Conservation (phyloP, 2,888 invertebrate species). For the Spilosoma lubricipeda region DNA sequence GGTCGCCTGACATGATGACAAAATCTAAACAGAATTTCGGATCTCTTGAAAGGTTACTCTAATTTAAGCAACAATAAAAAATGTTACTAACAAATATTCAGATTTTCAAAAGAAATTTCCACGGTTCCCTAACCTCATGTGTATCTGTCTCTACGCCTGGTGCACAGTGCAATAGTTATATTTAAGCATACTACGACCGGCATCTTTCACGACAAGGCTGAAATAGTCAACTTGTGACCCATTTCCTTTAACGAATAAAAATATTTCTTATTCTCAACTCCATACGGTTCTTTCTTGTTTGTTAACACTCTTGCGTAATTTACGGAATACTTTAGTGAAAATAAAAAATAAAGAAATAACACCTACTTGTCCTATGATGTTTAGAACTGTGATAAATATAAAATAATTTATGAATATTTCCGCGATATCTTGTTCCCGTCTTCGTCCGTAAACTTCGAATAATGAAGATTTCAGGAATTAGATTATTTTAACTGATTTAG, state of each 20-base stretch:
- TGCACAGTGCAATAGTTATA: slow-evolving; percentile 80
- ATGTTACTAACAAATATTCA: background rate
- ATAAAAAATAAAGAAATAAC: slow-evolving; percentile 1
- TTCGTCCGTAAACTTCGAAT: background rate
- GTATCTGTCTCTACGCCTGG: slow-evolving; percentile 43
- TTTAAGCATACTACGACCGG: slow-evolving; percentile 74
- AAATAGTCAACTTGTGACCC: slow-evolving; percentile 81
- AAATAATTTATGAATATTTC: background rate
- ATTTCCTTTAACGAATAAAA: slow-evolving; percentile 65
- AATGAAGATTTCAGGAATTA: background rate
- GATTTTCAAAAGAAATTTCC: background rate
- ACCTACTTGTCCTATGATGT: background rate
- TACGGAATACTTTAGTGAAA: slow-evolving; percentile 36
- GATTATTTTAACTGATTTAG: background rate
- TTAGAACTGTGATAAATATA: background rate
- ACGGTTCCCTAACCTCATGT: slow-evolving; percentile 31
- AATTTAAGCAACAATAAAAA: background rate
- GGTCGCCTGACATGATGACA: background rate
- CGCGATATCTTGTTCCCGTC: background rate
- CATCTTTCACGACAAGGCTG: slow-evolving; percentile 70
- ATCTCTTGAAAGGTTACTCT: background rate
- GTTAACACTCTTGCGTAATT: slow-evolving; percentile 42
- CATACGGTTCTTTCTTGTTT: slow-evolving; percentile 49
- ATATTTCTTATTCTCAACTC: slow-evolving; percentile 38
- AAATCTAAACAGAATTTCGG: background rate